These are phyloP conservation scores for Pseudochirops corinnae DNA, from an alignment of 2,797 vertebrate genomes.

Conservation along the genomic window DNA sequence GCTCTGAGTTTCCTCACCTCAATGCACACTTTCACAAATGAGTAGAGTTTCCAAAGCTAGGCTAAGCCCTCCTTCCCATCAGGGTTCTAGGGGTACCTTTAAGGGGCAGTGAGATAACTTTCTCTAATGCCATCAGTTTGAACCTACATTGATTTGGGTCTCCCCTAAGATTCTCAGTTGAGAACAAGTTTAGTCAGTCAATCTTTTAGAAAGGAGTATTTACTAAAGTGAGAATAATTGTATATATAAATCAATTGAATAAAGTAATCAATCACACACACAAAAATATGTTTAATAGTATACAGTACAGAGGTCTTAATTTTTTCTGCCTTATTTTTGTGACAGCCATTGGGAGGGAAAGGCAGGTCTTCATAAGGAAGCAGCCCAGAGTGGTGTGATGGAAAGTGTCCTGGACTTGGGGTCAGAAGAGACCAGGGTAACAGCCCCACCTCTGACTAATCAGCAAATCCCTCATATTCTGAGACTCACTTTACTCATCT, in stretches of 20 bases:
- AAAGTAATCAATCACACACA: neutral
- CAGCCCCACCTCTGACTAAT: neutral
- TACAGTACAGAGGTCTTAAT: neutral
- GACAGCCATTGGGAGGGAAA: neutral
- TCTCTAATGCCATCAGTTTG: neutral
- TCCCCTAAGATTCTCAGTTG: neutral
- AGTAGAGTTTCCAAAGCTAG: neutral
- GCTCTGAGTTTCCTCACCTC: neutral
- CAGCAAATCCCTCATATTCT: neutral
- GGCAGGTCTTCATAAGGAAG: neutral
- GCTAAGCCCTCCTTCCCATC: neutral
- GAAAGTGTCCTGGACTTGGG: neutral
- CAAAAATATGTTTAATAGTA: neutral
- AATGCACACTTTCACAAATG: neutral
- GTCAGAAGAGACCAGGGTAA: neutral
- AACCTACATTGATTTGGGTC: neutral
- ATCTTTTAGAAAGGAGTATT: neutral
- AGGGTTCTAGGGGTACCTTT: neutral
- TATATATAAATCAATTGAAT: neutral
- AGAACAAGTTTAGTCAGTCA: neutral
- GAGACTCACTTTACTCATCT: neutral
- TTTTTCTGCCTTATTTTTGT: neutral
- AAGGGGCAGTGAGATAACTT: neutral
- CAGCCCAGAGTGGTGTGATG: neutral
- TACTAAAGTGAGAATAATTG: neutral